These are phyloP conservation scores for Hypena proboscidalis DNA, from an alignment of 2,888 invertebrate species.

Conservation along the genomic window DNA sequence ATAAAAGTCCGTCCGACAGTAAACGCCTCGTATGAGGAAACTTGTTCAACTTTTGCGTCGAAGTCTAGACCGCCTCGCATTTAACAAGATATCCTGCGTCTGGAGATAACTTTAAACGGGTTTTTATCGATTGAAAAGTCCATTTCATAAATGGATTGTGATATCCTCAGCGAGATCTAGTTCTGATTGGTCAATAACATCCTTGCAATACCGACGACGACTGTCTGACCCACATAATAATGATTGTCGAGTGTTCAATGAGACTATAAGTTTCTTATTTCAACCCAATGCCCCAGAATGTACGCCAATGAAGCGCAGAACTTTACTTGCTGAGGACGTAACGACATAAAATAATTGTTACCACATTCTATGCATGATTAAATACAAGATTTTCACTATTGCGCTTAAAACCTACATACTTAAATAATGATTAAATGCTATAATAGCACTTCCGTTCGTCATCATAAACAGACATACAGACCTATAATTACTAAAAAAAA, in stretches of 20 bases:
- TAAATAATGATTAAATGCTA: conserved; percentile 23
- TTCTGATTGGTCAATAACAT: background rate
- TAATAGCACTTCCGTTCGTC: conserved; percentile 27
- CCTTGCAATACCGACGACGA: background rate
- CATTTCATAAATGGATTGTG: background rate
- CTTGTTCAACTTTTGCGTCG: conserved; percentile 9
- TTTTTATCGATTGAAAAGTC: conserved; percentile 8
- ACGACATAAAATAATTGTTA: conserved; percentile 35
- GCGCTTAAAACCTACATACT: conserved; percentile 34
- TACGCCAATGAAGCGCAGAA: conserved; percentile 47
- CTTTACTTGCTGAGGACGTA: conserved; percentile 37
- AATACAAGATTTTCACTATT: conserved; percentile 27
- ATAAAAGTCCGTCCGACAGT: background rate
- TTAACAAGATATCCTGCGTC: conserved; percentile 2
- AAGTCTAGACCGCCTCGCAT: conserved; percentile 10
- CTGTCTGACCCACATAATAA: conserved; percentile 1
- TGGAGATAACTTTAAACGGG: conserved; percentile 3
- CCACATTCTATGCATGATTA: conserved; percentile 2
- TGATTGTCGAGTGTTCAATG: background rate
- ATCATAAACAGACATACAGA: conserved; percentile 23
- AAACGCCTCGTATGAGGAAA: conserved; percentile 12
- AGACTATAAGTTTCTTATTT: conserved; percentile 23
- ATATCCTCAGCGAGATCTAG: background rate
- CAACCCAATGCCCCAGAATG: conserved; percentile 45
- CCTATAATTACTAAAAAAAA: conserved; percentile 23